A percentile compares a stretch with the other conserved stretches of the same genome.
Evolutionary conservation across 2,888 invertebrate species (phyloP).

Genomic region (Fissipunctia ypsillon): DNA sequence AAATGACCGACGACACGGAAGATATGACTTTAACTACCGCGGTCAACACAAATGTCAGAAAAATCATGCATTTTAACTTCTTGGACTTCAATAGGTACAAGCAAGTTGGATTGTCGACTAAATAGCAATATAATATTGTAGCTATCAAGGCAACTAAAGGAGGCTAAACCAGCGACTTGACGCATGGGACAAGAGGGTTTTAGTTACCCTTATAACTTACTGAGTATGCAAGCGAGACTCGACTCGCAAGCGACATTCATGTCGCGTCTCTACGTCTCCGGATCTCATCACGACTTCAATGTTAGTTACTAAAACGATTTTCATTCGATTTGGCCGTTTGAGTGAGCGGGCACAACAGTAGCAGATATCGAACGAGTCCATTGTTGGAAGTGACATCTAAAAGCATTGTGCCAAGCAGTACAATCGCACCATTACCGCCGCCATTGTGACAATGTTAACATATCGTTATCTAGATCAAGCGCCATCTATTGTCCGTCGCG

Average conservation of each 20-base stretch:
- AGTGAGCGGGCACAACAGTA: conserved; percentile 84
- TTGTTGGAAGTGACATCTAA: conserved; percentile 88
- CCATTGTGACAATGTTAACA: conserved; percentile 90
- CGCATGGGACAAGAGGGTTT: not conserved
- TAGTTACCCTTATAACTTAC: not conserved
- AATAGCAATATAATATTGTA: not conserved
- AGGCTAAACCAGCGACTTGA: not conserved
- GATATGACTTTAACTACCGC: not conserved
- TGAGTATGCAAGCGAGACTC: not conserved
- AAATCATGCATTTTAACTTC: not conserved
- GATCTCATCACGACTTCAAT: conserved; percentile 39
- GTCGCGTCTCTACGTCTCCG: conserved; percentile 14
- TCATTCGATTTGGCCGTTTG: conserved; percentile 80
- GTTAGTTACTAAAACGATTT: conserved; percentile 74
- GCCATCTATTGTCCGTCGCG: conserved; percentile 88
- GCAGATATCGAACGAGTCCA: conserved; percentile 86
- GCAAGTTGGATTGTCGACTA: not conserved
- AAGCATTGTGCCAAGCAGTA: conserved; percentile 89
- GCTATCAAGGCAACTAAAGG: not conserved
- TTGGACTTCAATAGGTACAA: not conserved
- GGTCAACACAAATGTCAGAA: not conserved
- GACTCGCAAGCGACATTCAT: conserved; percentile 6
- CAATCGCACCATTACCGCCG: conserved; percentile 89
- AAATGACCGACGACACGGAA: not conserved
- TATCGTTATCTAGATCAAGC: conserved; percentile 90